phyloP scores from a whole-genome alignment of 2,888 invertebrate genomes.

The Yponomeuta malinellus region DNA sequence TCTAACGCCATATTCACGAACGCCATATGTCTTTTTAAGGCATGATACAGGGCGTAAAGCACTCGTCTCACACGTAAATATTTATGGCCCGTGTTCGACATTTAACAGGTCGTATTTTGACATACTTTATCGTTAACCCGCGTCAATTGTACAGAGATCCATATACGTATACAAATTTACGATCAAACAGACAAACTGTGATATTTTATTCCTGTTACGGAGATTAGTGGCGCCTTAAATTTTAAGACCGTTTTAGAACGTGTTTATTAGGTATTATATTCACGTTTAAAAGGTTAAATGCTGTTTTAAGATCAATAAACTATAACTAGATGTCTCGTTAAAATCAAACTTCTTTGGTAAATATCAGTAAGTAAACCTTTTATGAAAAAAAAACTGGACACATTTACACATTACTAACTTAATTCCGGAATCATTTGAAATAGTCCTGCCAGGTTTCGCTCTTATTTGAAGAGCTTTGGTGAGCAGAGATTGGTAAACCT shows the following conservation, averaged over 20 bases:
- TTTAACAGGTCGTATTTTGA: conserved; percentile 58
- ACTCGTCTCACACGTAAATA: conserved; percentile 24
- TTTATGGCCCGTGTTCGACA: conserved; percentile 46
- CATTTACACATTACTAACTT: too few species aligned
- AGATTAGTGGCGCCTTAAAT: conserved; percentile 10
- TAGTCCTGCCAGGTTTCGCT: too few species aligned
- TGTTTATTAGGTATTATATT: conserved; percentile 11
- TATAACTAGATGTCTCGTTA: neutral
- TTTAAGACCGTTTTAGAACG: conserved; percentile 9
- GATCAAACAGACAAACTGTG: conserved; percentile 19
- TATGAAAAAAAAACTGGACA: too few species aligned
- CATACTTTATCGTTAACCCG: conserved; percentile 42
- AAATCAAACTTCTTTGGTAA: neutral
- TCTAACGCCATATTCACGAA: neutral
- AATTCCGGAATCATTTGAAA: too few species aligned
- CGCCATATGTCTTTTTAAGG: conserved; percentile 4
- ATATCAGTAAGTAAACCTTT: too few species aligned
- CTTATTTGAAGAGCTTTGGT: too few species aligned
- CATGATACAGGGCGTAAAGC: conserved; percentile 3
- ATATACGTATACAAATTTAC: conserved; percentile 17
- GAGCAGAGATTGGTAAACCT: too few species aligned
- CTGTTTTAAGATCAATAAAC: neutral
- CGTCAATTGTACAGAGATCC: conserved; percentile 28
- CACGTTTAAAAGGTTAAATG: neutral
- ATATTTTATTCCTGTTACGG: conserved; percentile 11